Percentiles rank a stretch among this genome's conserved stretches.
phyloP scores from a whole-genome alignment of 2,888 invertebrate species.

The Subacronicta megacephala region DNA sequence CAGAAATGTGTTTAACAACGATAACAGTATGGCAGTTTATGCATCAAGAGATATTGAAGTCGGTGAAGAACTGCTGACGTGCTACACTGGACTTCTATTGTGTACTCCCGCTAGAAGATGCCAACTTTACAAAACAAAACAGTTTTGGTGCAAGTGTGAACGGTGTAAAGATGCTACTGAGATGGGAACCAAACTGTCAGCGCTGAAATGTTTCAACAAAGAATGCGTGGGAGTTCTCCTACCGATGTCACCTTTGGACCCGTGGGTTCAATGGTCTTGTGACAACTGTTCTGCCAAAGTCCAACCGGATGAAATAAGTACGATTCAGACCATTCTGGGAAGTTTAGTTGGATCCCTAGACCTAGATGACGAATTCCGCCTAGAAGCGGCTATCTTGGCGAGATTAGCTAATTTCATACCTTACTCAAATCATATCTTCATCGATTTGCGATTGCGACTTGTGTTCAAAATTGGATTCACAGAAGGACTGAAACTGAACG shows the following conservation, averaged over 20 bases:
- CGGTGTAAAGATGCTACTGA: constrained; percentile 91
- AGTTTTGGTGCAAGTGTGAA: constrained; percentile 91
- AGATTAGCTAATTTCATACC: constrained; percentile 77
- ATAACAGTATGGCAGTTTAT: constrained; percentile 88
- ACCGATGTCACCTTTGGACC: constrained; percentile 84
- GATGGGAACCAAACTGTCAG: constrained; percentile 88
- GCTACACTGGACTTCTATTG: constrained; percentile 92
- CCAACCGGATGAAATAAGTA: constrained; percentile 79
- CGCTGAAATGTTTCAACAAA: constrained; percentile 86
- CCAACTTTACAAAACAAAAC: constrained; percentile 91
- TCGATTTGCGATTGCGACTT: constrained; percentile 76
- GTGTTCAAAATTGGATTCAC: constrained; percentile 73
- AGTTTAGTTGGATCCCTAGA: constrained; percentile 86
- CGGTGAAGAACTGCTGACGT: constrained; percentile 91
- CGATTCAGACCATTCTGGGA: constrained; percentile 85
- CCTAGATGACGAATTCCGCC: constrained; percentile 80
- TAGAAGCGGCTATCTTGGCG: constrained; percentile 75
- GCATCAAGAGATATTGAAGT: constrained; percentile 89
- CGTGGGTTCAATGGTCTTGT: constrained; percentile 89
- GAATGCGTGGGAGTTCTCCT: constrained; percentile 87
- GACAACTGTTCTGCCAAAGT: constrained; percentile 81
- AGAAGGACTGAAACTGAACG: constrained; percentile 69
- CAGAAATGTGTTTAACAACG: constrained; percentile 88
- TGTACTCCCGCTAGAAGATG: constrained; percentile 90
- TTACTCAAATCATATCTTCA: constrained; percentile 78